A percentile compares a stretch with the other conserved stretches of the same genome.
These are phyloP conservation scores for Xenopus petersii DNA, from an alignment of 2,797 vertebrate species.

Conservation along the genomic window DNA sequence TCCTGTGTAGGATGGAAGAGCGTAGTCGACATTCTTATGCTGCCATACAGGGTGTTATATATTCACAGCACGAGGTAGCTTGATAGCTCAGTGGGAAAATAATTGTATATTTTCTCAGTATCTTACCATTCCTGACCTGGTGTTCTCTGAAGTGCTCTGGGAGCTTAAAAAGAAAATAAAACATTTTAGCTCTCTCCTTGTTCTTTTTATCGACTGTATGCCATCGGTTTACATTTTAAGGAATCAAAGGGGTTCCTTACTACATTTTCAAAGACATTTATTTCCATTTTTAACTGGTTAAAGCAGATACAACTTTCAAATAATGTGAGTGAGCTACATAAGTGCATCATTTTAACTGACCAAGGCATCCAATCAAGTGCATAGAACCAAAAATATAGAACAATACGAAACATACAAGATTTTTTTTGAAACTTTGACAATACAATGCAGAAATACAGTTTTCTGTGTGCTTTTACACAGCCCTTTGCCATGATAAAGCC, in stretches of 20 bases:
- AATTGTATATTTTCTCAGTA: conserved; percentile 62
- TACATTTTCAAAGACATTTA: too few species aligned
- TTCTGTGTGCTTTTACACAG: too few species aligned
- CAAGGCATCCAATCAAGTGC: too few species aligned
- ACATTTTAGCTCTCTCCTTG: conserved; percentile 57
- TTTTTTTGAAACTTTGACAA: too few species aligned
- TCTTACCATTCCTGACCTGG: conserved; percentile 57
- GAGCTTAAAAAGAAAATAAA: conserved; percentile 57
- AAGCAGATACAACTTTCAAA: too few species aligned
- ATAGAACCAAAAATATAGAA: too few species aligned
- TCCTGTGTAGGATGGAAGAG: conserved; percentile 56
- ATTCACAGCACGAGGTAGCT: conserved; percentile 61
- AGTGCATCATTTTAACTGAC: too few species aligned
- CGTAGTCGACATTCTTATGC: conserved; percentile 62
- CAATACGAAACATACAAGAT: too few species aligned
- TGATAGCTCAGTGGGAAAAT: conserved; percentile 62
- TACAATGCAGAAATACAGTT: too few species aligned
- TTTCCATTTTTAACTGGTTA: too few species aligned
- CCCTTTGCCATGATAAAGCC: too few species aligned
- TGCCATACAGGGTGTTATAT: conserved; percentile 63
- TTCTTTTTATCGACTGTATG: conserved; percentile 56
- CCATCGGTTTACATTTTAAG: conserved; percentile 48
- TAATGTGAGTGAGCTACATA: too few species aligned
- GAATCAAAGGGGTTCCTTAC: background rate
- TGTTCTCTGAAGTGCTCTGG: conserved; percentile 52